Percentiles rank a stretch among this genome's conserved stretches.
Evolutionary conservation across 1,140 invertebrate genomes (phyloP).

Genomic region (Tetranychus urticae): DNA sequence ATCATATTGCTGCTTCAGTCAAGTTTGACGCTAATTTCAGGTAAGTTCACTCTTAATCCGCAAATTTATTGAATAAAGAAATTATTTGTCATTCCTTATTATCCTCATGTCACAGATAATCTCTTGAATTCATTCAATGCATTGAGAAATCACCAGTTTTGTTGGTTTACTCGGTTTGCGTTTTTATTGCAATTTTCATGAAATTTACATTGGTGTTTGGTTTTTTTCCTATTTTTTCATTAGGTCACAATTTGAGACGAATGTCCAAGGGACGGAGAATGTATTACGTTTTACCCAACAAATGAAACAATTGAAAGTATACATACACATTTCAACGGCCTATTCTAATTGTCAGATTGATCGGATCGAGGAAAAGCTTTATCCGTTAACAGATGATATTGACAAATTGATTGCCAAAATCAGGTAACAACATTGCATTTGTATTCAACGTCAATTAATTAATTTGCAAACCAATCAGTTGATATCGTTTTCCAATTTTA

Average conservation of each 20-base stretch:
- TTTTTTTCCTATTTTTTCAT: neutral
- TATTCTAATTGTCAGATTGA: slow-evolving; percentile 30
- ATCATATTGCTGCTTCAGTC: slow-evolving; percentile 94
- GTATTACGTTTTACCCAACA: slow-evolving; percentile 27
- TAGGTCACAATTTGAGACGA: slow-evolving; percentile 30
- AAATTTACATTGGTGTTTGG: neutral
- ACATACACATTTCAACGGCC: slow-evolving; percentile 16
- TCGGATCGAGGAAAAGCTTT: slow-evolving; percentile 36
- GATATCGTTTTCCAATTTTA: too few species aligned
- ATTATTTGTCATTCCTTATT: too few species aligned
- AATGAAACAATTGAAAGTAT: slow-evolving; percentile 9
- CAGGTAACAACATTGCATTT: too few species aligned
- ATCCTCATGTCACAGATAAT: neutral
- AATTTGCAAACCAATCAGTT: too few species aligned
- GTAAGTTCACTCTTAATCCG: slow-evolving; percentile 20
- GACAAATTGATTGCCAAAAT: too few species aligned
- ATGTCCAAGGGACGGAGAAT: slow-evolving; percentile 62
- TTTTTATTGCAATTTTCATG: slow-evolving; percentile 17
- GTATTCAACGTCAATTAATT: too few species aligned
- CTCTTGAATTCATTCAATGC: neutral
- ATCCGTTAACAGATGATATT: slow-evolving; percentile 18
- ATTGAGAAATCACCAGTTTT: neutral
- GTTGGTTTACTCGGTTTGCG: neutral
- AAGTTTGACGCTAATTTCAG: slow-evolving; percentile 92
- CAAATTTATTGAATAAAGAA: too few species aligned